Base-by-base conservation (phyloP, 2,797 vertebrate species). In the Hoplostethus atlanticus region DNA sequence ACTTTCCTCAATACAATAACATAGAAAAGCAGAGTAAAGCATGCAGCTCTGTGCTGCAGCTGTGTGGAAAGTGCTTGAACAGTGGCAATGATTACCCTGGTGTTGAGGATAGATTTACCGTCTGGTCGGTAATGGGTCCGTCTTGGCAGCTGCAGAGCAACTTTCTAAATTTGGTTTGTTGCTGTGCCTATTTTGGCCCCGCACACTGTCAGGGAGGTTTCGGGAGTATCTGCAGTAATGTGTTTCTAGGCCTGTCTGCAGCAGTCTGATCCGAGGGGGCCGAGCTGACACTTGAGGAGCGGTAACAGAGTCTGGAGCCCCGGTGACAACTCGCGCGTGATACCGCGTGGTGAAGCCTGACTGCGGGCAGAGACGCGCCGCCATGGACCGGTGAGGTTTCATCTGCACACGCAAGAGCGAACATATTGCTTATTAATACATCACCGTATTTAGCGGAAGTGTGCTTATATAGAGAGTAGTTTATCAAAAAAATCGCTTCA, bases 351-450 rank as follows among this genome's bases (percentile, higher is more conserved):
- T 46, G 73, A 76, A 58, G 75, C 68, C 30, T 54, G 16, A 30
- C 54, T 31, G 53, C 34, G 0, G 77, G 54, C 53, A 58, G 28
- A 72, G 31, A 73, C 53, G 40, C 61, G 46, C 70, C 16, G 76
- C 82, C 1, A 93, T 94, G 93, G 40, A 84, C 46, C 77, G 88
- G 93, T 93, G 85, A 91, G 92, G 21, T 10, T 28, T 13, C 28
- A 6, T 36, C 2, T 11, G 30, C 25, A 40, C 25, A 44, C 15
- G 36, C n/a, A 40, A 21, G 50, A 53, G 6, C 25, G 40, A 16
- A 51, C 4, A 17, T 50, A 9, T n/a, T 50, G 11, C 11, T 13
- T 44, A 44, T 5, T 15, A 6, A 34, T 6, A 50, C 0, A 17
- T n/a, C 4, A 17, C 16, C n/a, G 5, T 17, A 5, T n/a, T 17